Evolutionary conservation across 2,113 vertebrate genomes (phyloP).

Genomic region (Campylorhamphus procurvoides): DNA sequence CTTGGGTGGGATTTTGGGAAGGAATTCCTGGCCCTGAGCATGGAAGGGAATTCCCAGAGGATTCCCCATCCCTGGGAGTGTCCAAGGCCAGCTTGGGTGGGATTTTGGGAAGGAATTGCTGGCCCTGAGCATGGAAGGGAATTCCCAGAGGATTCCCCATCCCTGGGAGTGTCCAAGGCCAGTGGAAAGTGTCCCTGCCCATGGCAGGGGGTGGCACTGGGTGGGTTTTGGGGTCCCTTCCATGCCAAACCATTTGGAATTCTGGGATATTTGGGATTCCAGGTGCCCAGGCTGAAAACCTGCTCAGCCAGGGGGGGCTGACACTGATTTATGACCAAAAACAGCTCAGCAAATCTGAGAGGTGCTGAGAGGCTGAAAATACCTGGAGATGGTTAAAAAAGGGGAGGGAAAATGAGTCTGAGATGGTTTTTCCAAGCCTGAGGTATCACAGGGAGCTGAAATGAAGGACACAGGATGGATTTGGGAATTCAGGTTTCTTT

Average conservation of each 20-base stretch:
- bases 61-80: background rate
- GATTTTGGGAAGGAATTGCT: too few relatives aligned
- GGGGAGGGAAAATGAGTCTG: rapidly evolving
- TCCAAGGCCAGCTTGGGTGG: too few relatives aligned
- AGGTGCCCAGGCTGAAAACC: background rate
- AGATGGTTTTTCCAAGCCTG: background rate
- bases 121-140: too few relatives aligned
- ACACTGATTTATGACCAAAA: background rate
- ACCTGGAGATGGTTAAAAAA: background rate
- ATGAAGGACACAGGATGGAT: background rate
- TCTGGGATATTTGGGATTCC: background rate
- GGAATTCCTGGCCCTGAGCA: too few relatives aligned
- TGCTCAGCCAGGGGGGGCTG: background rate
- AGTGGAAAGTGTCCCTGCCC: background rate
- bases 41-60: background rate
- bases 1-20: too few relatives aligned
- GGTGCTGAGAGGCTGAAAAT: conserved; percentile 17
- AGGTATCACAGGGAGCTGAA: background rate
- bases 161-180: too few relatives aligned
- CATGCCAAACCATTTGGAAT: rapidly evolving
- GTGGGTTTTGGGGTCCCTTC: background rate
- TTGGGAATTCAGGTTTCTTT: background rate
- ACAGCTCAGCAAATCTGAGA: conserved; percentile 1
- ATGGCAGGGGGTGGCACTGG: too few relatives aligned
- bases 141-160: too few relatives aligned